These are phyloP conservation scores for Spinus pinus DNA, from an alignment of 2,797 vertebrate species.

Conservation along the genomic window DNA sequence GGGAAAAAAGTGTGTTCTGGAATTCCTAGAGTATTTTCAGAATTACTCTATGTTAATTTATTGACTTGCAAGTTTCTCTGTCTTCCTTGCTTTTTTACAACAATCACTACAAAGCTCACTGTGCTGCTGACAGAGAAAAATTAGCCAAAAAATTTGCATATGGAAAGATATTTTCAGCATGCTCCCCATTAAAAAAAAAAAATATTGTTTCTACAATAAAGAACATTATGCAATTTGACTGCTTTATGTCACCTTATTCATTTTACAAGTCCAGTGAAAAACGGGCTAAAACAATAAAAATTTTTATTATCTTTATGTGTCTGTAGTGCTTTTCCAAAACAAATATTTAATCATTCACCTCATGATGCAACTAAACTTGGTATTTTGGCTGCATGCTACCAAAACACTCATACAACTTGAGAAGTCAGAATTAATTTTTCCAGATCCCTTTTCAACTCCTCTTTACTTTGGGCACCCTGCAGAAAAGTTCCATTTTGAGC, in stretches of 20 bases:
- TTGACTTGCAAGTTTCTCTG: background rate
- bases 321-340: background rate
- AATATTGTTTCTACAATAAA: background rate
- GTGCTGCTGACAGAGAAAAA: background rate
- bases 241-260: background rate
- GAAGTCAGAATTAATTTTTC: background rate
- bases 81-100: background rate
- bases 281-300: background rate
- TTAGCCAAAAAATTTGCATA: background rate
- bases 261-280: background rate
- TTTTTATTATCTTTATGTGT: background rate
- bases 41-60: background rate
- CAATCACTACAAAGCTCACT: background rate
- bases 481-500: background rate
- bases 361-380: background rate
- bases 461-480: background rate
- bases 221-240: background rate
- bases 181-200: background rate
- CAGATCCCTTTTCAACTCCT: background rate
- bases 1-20: background rate
- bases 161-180: background rate
- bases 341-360: background rate
- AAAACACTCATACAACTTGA: background rate
- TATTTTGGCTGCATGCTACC: background rate
- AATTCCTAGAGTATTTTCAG: background rate